Base-by-base conservation (phyloP, 1,140 invertebrate species). In the Drosophila jambulina region DNA sequence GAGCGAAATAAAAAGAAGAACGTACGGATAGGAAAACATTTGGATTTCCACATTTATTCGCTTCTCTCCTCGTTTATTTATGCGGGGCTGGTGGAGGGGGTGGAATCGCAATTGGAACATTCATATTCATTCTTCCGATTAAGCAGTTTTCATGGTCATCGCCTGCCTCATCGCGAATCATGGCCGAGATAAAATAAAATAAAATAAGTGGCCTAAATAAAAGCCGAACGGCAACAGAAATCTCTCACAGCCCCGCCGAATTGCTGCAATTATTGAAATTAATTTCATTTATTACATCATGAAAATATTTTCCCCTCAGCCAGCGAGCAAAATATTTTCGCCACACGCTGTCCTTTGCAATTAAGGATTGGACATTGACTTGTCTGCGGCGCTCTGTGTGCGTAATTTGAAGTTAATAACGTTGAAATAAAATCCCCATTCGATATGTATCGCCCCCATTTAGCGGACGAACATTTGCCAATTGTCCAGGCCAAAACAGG, bases 141-240 rank as follows among this genome's bases (percentile, higher is more conserved):
- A 87, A 87, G 84, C 84, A 87, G 84, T 87, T 87, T 87, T 88
- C 84, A 87, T 87, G 84, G 85, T 84, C 84, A 87, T 88, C 84
- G 79, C 27, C 23, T 38, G 21, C 27, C 23, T 56, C 23, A 27
- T 42, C 29, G 56, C 58, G 75, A 79, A 85, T 82, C 77, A 74
- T 63, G 63, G 65, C 48, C 65, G 49, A 68, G 72, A 53, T 75
- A 75, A 87, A 87, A 88, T 87, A 75, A 87, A 87, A 88, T 87
- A 87, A 87, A 87, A 87, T 87, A 87, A 87, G 84, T 87, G 84
- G 84, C 84, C 84, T 87, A 87, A 88, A 87, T 88, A 87, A 87
- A 84, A 71, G 53, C 21, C 32, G 32, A 34, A 12, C 12, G 32
- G 43, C 12, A 48, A 9, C 1, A 32, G 38, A 48, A 57, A 69